A percentile compares a stretch with the other conserved stretches of the same genome.
These are phyloP conservation scores for Heptranchias perlo DNA, from an alignment of 2,113 vertebrate species.

Conservation along the genomic window DNA sequence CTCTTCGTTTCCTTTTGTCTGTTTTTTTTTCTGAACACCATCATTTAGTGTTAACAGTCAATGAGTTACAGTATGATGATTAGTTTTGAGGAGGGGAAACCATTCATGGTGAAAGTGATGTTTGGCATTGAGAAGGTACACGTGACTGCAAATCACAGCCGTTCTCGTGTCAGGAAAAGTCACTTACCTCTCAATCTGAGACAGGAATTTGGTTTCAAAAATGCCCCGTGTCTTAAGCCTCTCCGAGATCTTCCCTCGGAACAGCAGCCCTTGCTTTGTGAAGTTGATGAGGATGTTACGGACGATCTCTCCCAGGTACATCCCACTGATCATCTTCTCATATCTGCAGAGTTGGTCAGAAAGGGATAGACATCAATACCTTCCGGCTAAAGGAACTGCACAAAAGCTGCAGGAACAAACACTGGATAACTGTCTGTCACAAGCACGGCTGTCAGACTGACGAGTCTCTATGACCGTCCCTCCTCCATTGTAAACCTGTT, in stretches of 20 bases:
- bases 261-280: slow-evolving; percentile 81
- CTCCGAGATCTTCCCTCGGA: slow-evolving; percentile 84
- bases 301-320: slow-evolving; percentile 94
- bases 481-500: no score
- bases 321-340: slow-evolving; percentile 98
- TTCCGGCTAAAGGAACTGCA: no score
- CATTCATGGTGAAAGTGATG: not conserved
- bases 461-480: not conserved
- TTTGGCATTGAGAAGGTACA: not conserved
- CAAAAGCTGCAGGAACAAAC: not conserved
- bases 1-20: no score
- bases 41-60: not conserved
- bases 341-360: slow-evolving; percentile 58
- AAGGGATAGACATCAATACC: not conserved
- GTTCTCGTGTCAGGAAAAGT: not conserved
- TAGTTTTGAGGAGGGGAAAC: not conserved
- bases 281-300: slow-evolving; percentile 86
- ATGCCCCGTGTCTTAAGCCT: slow-evolving; percentile 86
- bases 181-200: slow-evolving; percentile 88
- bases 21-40: not conserved
- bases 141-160: not conserved
- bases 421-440: not conserved
- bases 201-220: slow-evolving; percentile 93
- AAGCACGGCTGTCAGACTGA: not conserved
- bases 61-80: not conserved